Evolutionary conservation across 1,140 invertebrate genomes (phyloP).

Genomic region (Himalopsyche phryganea): DNA sequence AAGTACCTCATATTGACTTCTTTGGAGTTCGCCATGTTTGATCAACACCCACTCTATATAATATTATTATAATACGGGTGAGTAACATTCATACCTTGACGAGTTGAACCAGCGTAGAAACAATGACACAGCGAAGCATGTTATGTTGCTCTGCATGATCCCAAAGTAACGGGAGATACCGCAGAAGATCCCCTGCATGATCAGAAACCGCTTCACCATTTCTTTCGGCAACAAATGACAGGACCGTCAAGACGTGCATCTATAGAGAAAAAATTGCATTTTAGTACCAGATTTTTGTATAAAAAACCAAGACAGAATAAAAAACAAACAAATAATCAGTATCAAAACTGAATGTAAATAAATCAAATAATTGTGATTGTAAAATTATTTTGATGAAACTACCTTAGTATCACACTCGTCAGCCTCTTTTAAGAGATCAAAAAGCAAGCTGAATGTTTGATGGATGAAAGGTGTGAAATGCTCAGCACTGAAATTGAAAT

Average conservation of each 20-base stretch:
- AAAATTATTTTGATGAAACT: constrained; percentile 26
- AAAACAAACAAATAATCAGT: neutral
- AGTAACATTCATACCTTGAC: no score
- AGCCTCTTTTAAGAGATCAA: constrained; percentile 81
- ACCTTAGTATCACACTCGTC: constrained; percentile 91
- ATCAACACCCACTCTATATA: no score
- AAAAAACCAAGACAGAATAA: neutral
- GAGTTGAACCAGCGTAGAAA: constrained; percentile 79
- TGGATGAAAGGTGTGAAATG: constrained; percentile 82
- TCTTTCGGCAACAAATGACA: constrained; percentile 86
- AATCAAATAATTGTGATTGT: neutral
- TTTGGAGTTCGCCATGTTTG: no score
- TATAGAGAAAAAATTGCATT: constrained; percentile 41
- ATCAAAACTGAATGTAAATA: neutral
- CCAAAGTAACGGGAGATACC: constrained; percentile 86
- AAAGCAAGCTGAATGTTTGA: constrained; percentile 72
- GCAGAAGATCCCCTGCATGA: constrained; percentile 65
- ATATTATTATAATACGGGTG: no score
- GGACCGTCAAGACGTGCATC: constrained; percentile 86
- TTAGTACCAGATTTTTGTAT: neutral
- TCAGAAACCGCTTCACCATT: constrained; percentile 73
- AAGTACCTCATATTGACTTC: no score
- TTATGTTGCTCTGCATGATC: constrained; percentile 81
- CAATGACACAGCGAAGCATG: constrained; percentile 88
- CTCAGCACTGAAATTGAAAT: constrained; percentile 87